A percentile compares a stretch with the other conserved stretches of the same genome.
Evolutionary conservation across 2,113 vertebrate genomes (phyloP).

Genomic region (Chlamydotis undulata): DNA sequence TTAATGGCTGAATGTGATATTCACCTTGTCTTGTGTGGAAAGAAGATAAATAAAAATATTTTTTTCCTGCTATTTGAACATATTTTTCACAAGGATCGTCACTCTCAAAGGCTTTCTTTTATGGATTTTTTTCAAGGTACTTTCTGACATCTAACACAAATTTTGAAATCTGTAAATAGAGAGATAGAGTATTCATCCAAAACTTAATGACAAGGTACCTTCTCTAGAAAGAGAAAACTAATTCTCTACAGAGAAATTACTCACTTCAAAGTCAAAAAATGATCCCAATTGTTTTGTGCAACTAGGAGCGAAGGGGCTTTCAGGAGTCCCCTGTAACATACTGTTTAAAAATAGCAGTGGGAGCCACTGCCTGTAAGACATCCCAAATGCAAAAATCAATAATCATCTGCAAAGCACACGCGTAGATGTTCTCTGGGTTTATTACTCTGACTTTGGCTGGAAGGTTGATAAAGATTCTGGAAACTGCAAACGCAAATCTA

Average conservation of each 20-base stretch:
- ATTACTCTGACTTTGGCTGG: constrained; percentile 58
- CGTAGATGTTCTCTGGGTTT: constrained; percentile 48
- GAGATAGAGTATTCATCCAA: background rate
- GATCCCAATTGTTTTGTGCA: background rate
- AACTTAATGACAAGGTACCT: background rate
- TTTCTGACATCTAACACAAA: background rate
- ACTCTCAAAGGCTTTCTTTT: background rate
- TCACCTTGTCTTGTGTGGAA: background rate
- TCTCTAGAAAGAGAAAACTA: background rate
- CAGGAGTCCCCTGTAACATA: background rate
- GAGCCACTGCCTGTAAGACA: constrained; percentile 19
- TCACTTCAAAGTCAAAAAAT: background rate
- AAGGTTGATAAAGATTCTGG: constrained; percentile 59
- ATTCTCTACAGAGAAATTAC: background rate
- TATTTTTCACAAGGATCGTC: background rate
- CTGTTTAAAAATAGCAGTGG: background rate
- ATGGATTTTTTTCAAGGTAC: background rate
- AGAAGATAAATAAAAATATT: background rate
- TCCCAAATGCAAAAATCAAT: constrained; percentile 13
- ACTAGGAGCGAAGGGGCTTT: background rate
- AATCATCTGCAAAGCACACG: constrained; percentile 55
- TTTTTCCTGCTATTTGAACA: background rate
- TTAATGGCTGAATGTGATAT: background rate
- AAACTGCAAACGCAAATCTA: constrained; percentile 40
- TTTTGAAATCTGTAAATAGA: background rate